These are phyloP conservation scores for Ferdinandea cuprea DNA, from an alignment of 2,888 invertebrate genomes.

Conservation along the genomic window DNA sequence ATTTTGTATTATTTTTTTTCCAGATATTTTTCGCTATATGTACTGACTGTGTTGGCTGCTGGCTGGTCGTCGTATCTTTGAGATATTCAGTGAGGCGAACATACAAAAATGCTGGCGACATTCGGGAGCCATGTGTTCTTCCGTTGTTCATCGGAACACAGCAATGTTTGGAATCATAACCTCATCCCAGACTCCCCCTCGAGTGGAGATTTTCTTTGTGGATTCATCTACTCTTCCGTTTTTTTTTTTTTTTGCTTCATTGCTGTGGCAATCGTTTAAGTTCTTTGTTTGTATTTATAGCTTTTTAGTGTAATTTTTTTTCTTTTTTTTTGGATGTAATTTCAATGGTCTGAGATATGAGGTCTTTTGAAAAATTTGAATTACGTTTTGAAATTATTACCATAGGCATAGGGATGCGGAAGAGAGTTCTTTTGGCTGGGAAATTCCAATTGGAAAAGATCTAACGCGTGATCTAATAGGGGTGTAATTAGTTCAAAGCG, in stretches of 20 bases:
- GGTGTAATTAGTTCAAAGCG: not conserved
- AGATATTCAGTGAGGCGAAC: conserved; percentile 59
- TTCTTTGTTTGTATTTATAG: conserved; percentile 36
- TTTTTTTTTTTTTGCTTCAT: conserved; percentile 11
- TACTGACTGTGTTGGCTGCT: too few relatives aligned
- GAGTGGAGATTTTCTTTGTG: not conserved
- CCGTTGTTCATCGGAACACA: conserved; percentile 14
- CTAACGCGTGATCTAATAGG: not conserved
- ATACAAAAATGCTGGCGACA: conserved; percentile 66
- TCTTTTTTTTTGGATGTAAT: not conserved
- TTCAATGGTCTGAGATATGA: conserved; percentile 18
- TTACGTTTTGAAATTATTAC: conserved; percentile 4
- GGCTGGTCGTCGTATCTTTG: conserved; percentile 41
- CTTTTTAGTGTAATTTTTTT: conserved; percentile 11
- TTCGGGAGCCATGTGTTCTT: conserved; percentile 69
- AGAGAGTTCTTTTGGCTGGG: not conserved
- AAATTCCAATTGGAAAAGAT: conserved; percentile 7
- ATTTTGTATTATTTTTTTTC: conserved; percentile 25
- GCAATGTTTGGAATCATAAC: not conserved
- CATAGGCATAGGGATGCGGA: not conserved
- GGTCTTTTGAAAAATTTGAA: conserved; percentile 30
- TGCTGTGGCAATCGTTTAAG: not conserved
- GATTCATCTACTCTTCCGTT: too few relatives aligned
- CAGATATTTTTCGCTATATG: conserved; percentile 23
- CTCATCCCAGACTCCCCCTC: not conserved